These are phyloP conservation scores for Ophion costatus DNA, from an alignment of 2,888 invertebrate genomes.

Conservation along the genomic window DNA sequence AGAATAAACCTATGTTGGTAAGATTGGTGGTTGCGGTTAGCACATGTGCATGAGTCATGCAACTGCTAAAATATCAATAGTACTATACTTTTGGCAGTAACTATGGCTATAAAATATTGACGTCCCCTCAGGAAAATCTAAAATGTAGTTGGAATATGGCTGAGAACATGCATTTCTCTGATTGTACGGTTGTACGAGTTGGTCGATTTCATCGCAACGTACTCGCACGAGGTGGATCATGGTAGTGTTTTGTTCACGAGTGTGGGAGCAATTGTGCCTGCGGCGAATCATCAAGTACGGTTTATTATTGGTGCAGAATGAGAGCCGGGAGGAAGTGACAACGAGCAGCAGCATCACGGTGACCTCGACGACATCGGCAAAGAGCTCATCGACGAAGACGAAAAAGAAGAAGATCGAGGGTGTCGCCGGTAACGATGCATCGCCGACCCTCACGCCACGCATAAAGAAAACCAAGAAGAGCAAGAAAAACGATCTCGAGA, in stretches of 20 bases:
- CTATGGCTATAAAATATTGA: no score
- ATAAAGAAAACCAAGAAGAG: slow-evolving; percentile 88
- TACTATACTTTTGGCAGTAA: no score
- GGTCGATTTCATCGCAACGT: no score
- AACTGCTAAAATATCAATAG: no score
- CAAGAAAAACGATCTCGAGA: slow-evolving; percentile 86
- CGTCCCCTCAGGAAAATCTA: no score
- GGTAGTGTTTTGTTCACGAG: background rate
- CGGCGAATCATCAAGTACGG: slow-evolving; percentile 42
- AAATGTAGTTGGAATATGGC: no score
- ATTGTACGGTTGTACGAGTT: no score
- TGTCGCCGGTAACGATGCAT: slow-evolving; percentile 80
- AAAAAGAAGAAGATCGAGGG: slow-evolving; percentile 83
- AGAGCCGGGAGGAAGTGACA: slow-evolving; percentile 81
- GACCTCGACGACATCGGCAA: slow-evolving; percentile 74
- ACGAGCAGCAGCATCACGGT: slow-evolving; percentile 77
- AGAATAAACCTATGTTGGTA: no score
- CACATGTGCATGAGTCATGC: no score
- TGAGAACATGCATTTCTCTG: no score
- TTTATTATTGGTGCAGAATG: slow-evolving; percentile 74
- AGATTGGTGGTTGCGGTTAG: no score
- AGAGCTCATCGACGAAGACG: slow-evolving; percentile 77
- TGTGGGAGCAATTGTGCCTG: slow-evolving; percentile 6
- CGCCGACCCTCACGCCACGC: slow-evolving; percentile 80
- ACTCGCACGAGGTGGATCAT: background rate